Base-by-base conservation (phyloP, 2,888 invertebrate genomes). In the Hyalella azteca region DNA sequence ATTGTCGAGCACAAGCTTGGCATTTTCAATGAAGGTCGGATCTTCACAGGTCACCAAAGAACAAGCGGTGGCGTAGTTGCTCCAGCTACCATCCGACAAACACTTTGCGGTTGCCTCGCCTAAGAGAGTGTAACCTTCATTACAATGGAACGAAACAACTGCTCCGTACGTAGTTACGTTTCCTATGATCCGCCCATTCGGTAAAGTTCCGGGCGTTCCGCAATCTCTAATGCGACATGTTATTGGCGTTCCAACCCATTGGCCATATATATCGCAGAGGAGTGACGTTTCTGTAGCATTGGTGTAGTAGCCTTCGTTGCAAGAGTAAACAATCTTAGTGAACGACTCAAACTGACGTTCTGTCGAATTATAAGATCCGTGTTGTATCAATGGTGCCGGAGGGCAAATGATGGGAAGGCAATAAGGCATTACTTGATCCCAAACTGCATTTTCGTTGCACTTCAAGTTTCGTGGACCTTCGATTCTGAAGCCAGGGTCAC, bases 401-500 rank as follows among this genome's bases (percentile, higher is more conserved):
- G 81, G 81, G 48, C 86, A 86, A 19, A 86, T 85, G 3, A 87
- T 83, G 5, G 86, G 86, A 26, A 85, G 82, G 83, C 88, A 88
- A 4, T 81, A 81, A 7, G 88, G 87, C 26, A 86, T 82, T 0
- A 79, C 81, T 4, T 85, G 86, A 49, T 87, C 85, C 88, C 88
- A 88, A 0, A 84, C 49, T 5, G 87, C 87, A 11, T 86, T 81
- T 0, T 86, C 86, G 40, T 85, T 83, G 83, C 88, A 88, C 41
- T 77, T 73, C n/a, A 85, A 36, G 9, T 79, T 49, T 13, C 60
- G 78, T 19, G 78, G 79, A 36, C 83, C 83, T 45, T 79, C 79
- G n/a, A 85, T 29, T 29, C 50, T 77, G 45, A 40, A 83, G 15
- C 83, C 83, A 78, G 79, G 78, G 39, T 83, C 80, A 50, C 85